Evolutionary conservation across 2,113 vertebrate genomes (phyloP).

Genomic region (Myocastor coypus): DNA sequence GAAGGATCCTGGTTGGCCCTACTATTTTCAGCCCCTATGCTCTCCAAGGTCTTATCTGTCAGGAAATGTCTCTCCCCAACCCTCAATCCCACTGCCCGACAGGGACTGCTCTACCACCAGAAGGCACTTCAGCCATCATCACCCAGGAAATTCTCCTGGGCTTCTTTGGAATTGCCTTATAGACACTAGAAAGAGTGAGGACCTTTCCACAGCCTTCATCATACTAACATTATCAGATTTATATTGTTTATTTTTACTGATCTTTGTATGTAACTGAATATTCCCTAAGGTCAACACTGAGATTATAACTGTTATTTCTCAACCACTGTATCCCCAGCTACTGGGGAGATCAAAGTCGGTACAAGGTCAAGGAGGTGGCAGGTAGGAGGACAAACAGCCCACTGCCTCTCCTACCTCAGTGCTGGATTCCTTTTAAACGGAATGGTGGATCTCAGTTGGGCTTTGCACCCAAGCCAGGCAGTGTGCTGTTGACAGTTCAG

Average conservation of each 20-base stretch:
- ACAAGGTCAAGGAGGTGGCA: neutral
- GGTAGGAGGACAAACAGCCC: rapidly evolving
- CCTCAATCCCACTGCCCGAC: too few relatives aligned
- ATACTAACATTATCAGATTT: neutral
- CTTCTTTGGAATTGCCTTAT: neutral
- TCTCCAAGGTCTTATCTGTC: neutral
- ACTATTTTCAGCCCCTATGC: neutral
- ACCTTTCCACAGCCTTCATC: neutral
- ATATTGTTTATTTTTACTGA: neutral
- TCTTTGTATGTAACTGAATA: neutral
- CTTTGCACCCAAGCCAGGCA: too few relatives aligned
- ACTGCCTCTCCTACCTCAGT: too few relatives aligned
- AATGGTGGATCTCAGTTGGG: rapidly evolving
- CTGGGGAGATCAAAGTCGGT: neutral
- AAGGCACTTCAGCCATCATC: neutral
- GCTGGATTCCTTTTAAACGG: neutral
- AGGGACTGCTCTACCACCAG: neutral
- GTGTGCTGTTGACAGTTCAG: too few relatives aligned
- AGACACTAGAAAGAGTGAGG: neutral
- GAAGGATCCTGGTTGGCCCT: neutral
- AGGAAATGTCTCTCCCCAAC: too few relatives aligned
- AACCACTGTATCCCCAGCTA: too few relatives aligned
- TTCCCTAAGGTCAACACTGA: too few relatives aligned
- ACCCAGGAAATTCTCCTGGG: neutral
- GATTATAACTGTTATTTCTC: too few relatives aligned